Conservation (phyloP, 2,888 invertebrate genomes). For the Achlya flavicornis region DNA sequence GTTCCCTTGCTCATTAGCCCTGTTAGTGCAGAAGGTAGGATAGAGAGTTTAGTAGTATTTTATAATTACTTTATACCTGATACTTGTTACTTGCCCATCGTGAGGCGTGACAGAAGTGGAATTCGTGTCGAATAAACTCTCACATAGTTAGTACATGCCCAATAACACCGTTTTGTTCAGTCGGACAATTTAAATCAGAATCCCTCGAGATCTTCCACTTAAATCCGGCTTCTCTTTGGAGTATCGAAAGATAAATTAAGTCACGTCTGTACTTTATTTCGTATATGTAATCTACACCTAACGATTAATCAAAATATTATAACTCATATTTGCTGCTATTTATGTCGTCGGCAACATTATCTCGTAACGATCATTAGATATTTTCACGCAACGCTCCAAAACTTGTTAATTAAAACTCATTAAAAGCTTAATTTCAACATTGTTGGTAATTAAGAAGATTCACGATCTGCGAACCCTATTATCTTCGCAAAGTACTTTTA, state of each 20-base stretch:
- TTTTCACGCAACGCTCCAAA: conserved; percentile 68
- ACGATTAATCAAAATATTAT: not conserved
- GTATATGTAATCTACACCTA: not conserved
- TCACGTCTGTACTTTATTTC: conserved; percentile 5
- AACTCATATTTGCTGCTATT: conserved; percentile 25
- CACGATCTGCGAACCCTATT: conserved; percentile 76
- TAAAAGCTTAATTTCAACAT: conserved; percentile 79
- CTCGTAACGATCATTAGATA: conserved; percentile 58
- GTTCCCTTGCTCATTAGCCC: not conserved
- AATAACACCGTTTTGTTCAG: conserved; percentile 5
- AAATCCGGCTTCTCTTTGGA: not conserved
- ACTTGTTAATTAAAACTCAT: conserved; percentile 81
- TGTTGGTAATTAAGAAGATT: conserved; percentile 81
- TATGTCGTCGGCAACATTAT: conserved; percentile 42
- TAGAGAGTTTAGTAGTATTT: too few species aligned
- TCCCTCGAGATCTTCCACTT: not conserved
- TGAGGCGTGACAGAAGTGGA: too few species aligned
- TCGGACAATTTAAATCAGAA: not conserved
- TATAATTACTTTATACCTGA: not conserved
- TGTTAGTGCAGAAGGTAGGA: too few species aligned
- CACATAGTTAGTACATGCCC: not conserved
- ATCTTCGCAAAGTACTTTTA: conserved; percentile 69
- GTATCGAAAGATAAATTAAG: conserved; percentile 7
- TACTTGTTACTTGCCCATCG: too few species aligned
- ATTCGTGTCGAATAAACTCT: too few species aligned